phyloP scores from a whole-genome alignment of 2,113 vertebrate species.

The Nannospalax galili region DNA sequence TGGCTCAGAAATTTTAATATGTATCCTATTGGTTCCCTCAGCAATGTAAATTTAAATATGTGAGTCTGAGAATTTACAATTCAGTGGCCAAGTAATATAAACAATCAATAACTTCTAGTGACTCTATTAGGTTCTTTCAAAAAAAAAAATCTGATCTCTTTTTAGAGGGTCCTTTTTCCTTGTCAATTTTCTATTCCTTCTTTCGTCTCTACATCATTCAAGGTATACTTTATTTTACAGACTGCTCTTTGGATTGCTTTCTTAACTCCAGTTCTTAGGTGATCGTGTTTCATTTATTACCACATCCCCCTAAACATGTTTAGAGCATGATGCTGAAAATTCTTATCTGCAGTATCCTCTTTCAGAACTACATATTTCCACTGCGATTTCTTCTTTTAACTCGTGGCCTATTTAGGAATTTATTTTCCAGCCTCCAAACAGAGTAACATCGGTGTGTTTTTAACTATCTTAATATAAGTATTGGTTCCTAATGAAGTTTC shows the following conservation, averaged over 20 bases:
- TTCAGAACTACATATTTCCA: slow-evolving; percentile 17
- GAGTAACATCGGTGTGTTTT: not conserved
- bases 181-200: not conserved
- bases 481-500: not conserved
- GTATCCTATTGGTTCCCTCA: not conserved
- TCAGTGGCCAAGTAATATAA: slow-evolving; percentile 31
- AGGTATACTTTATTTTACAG: not conserved
- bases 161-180: not conserved
- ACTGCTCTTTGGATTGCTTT: not conserved
- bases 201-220: not conserved
- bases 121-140: not conserved
- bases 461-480: slow-evolving; percentile 14
- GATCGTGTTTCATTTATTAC: not conserved
- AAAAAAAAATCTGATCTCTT: not conserved
- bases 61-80: slow-evolving; percentile 27
- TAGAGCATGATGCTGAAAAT: not conserved
- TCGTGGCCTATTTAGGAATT: slow-evolving; percentile 6
- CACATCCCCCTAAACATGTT: not conserved
- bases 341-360: slow-evolving; percentile 8
- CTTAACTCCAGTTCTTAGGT: not conserved
- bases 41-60: slow-evolving; percentile 19
- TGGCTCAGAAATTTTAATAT: slow-evolving; percentile 38
- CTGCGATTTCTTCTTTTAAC: slow-evolving; percentile 26
- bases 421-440: slow-evolving; percentile 23
- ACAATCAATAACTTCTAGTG: slow-evolving; percentile 36